A percentile compares a stretch with the other conserved stretches of the same genome.
Conservation (phyloP, 2,888 invertebrate genomes). For the Synanthedon formicaeformis region DNA sequence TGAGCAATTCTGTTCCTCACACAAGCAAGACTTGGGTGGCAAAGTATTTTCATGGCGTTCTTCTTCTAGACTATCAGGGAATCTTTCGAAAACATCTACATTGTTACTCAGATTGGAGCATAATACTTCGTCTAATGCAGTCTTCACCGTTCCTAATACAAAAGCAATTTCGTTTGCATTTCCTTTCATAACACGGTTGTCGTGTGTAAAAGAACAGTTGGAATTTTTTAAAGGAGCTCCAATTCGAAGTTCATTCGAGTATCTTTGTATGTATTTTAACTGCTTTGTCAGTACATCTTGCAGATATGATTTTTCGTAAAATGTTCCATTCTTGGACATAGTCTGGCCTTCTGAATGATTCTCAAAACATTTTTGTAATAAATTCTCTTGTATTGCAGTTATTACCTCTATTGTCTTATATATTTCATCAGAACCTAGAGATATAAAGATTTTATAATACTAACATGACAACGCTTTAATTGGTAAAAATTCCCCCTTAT, state of each 20-base stretch:
- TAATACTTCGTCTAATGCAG: conserved; percentile 25
- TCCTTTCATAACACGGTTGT: conserved; percentile 7
- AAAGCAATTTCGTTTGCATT: conserved; percentile 23
- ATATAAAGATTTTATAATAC: too few relatives aligned
- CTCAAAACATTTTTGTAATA: background rate
- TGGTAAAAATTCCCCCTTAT: too few relatives aligned
- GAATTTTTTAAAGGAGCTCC: background rate
- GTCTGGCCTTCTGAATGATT: background rate
- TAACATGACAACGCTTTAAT: too few relatives aligned
- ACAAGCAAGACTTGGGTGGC: conserved; percentile 27
- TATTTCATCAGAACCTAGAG: background rate
- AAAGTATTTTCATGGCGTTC: conserved; percentile 9
- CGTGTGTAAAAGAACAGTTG: background rate
- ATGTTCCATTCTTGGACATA: background rate
- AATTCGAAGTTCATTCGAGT: conserved; percentile 2
- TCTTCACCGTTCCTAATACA: conserved; percentile 27
- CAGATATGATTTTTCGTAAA: conserved; percentile 8
- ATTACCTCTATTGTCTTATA: background rate
- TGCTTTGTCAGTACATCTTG: conserved; percentile 24
- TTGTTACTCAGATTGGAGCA: conserved; percentile 17
- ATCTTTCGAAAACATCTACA: conserved; percentile 3
- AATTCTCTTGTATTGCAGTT: background rate
- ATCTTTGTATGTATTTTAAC: conserved; percentile 25
- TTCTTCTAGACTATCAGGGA: conserved; percentile 6
- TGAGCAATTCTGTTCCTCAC: conserved; percentile 24